Conservation (phyloP, 2,888 invertebrate species). For the Scotopteryx bipunctaria region DNA sequence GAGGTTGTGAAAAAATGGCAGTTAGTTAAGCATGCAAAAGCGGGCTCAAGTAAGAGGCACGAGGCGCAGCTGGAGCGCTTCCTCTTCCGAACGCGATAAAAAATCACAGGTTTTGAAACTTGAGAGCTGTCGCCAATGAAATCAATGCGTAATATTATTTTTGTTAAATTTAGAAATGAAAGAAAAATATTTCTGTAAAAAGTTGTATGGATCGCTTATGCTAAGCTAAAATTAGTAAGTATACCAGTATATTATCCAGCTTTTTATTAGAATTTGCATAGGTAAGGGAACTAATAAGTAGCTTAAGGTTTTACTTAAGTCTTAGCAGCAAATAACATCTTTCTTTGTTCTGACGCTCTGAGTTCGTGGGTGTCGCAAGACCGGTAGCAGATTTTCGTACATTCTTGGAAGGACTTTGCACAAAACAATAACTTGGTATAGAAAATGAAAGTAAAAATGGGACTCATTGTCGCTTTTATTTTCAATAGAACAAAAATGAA, state of each 20-base stretch:
- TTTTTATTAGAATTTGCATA: neutral
- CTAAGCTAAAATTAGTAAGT: neutral
- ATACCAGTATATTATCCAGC: neutral
- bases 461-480: conserved; percentile 40
- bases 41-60: conserved; percentile 67
- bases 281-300: neutral
- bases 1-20: conserved; percentile 53
- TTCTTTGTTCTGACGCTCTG: conserved; percentile 30
- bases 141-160: conserved; percentile 46
- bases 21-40: conserved; percentile 71
- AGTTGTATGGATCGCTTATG: neutral
- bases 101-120: conserved; percentile 62
- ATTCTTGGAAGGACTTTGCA: conserved; percentile 71
- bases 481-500: conserved; percentile 46
- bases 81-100: conserved; percentile 72
- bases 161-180: conserved; percentile 28
- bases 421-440: conserved; percentile 52
- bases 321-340: conserved; percentile 1
- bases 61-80: conserved; percentile 78
- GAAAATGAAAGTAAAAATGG: conserved; percentile 50
- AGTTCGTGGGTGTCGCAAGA: conserved; percentile 27
- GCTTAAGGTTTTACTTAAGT: neutral
- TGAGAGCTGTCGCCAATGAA: conserved; percentile 69
- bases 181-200: conserved; percentile 17
- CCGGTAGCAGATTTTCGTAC: conserved; percentile 54